Percentiles rank a stretch among this genome's conserved stretches.
phyloP scores from a whole-genome alignment of 2,113 vertebrate species.

The Osmerus eperlanus region DNA sequence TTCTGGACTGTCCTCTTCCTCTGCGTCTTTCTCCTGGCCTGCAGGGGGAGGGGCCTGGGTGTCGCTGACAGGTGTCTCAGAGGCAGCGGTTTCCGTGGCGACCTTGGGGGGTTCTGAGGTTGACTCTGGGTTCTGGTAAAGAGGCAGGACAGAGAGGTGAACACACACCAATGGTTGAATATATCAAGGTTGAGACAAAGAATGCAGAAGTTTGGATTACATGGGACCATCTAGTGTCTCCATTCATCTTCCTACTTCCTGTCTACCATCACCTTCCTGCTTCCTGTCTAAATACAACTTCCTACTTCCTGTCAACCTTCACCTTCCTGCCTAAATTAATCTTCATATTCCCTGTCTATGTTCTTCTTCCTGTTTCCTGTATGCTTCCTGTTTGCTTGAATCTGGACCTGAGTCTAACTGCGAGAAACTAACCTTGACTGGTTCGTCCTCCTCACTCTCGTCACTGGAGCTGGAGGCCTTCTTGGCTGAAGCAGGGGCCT shows the following conservation, averaged over 20 bases:
- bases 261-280: no score
- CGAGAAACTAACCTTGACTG: conserved; percentile 36
- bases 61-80: conserved; percentile 22
- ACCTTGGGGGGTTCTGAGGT: neutral
- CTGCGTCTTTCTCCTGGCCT: conserved; percentile 8
- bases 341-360: no score
- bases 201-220: neutral
- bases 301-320: no score
- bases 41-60: neutral
- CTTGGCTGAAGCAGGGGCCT: neutral
- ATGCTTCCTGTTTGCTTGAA: neutral
- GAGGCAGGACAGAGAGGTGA: neutral
- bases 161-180: neutral
- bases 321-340: no score
- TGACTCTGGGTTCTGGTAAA: conserved; percentile 29
- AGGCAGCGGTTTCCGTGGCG: neutral
- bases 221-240: no score
- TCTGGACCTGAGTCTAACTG: neutral
- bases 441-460: neutral
- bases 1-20: conserved; percentile 6
- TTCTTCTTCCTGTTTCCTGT: no score
- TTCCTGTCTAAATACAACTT: no score
- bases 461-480: neutral
- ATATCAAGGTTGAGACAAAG: no score
- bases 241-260: no score